Evolutionary conservation across 2,888 invertebrate genomes (phyloP).

Genomic region (Chaetoderma sp.): DNA sequence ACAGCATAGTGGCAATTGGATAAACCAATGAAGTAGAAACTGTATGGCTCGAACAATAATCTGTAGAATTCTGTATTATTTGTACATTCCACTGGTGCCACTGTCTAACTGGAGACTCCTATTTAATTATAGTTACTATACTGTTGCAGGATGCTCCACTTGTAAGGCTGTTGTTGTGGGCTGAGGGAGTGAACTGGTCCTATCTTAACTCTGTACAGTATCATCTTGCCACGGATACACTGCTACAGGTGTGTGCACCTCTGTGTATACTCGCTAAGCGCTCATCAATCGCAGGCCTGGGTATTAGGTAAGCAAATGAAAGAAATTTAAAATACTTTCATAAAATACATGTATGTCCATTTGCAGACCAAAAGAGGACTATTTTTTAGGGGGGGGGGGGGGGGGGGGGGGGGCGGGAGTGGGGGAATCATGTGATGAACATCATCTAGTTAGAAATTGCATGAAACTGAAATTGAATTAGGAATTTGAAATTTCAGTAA

Average conservation of each 20-base stretch:
- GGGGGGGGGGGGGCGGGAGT: conserved; percentile 36
- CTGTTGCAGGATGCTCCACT: conserved; percentile 44
- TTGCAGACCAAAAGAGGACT: no score
- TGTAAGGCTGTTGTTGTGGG: conserved; percentile 42
- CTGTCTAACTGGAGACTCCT: no score
- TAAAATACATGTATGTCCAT: no score
- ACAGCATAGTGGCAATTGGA: no score
- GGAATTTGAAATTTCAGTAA: neutral
- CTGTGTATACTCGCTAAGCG: conserved; percentile 74
- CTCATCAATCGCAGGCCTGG: conserved; percentile 51
- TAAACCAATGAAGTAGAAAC: no score
- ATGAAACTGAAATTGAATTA: neutral
- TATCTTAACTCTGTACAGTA: conserved; percentile 66
- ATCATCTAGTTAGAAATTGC: neutral
- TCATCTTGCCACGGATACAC: conserved; percentile 81
- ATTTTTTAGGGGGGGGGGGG: no score
- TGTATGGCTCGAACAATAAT: no score
- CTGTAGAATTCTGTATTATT: no score
- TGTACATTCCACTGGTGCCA: no score
- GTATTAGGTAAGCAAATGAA: conserved; percentile 62
- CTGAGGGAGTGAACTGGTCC: conserved; percentile 56
- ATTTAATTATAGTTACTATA: no score
- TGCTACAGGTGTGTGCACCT: conserved; percentile 80
- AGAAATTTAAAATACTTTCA: conserved; percentile 53
- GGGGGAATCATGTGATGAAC: no score